Evolutionary conservation across 2,888 invertebrate genomes (phyloP).

Genomic region (Tillus elongatus): DNA sequence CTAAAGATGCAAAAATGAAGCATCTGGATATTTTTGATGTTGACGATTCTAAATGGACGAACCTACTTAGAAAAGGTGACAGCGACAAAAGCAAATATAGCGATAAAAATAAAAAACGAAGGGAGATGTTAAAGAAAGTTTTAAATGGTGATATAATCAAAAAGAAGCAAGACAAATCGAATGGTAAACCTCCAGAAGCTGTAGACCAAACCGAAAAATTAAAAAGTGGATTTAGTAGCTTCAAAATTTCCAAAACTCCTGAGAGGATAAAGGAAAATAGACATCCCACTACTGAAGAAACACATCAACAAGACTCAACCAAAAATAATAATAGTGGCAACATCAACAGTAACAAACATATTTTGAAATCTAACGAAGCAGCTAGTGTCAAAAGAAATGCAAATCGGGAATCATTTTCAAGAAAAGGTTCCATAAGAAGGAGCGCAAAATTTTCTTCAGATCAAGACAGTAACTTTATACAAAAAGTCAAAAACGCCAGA

Average conservation of each 20-base stretch:
- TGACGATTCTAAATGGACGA: conserved; percentile 29
- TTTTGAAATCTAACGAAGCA: too few species aligned
- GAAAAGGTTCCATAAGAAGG: conserved; percentile 17
- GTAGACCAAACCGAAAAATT: conserved; percentile 2
- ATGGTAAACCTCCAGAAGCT: conserved; percentile 13
- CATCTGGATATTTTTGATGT: conserved; percentile 45
- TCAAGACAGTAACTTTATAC: background rate
- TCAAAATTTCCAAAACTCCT: too few species aligned
- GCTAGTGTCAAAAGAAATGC: too few species aligned
- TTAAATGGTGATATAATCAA: conserved; percentile 8
- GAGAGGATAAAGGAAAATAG: too few species aligned
- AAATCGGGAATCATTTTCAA: background rate
- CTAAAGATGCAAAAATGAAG: conserved; percentile 52
- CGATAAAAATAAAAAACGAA: conserved; percentile 17
- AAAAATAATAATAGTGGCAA: too few species aligned
- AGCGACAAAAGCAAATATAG: too few species aligned
- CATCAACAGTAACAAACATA: too few species aligned
- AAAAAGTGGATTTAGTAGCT: background rate
- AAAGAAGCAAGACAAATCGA: conserved; percentile 39
- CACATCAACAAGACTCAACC: too few species aligned
- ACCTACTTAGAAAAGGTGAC: conserved; percentile 25
- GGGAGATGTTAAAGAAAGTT: conserved; percentile 18
- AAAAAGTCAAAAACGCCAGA: conserved; percentile 1
- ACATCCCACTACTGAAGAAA: too few species aligned
- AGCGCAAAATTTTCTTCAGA: conserved; percentile 13